Base-by-base conservation (phyloP, 2,888 invertebrate genomes). In the Epinotia bilunana region DNA sequence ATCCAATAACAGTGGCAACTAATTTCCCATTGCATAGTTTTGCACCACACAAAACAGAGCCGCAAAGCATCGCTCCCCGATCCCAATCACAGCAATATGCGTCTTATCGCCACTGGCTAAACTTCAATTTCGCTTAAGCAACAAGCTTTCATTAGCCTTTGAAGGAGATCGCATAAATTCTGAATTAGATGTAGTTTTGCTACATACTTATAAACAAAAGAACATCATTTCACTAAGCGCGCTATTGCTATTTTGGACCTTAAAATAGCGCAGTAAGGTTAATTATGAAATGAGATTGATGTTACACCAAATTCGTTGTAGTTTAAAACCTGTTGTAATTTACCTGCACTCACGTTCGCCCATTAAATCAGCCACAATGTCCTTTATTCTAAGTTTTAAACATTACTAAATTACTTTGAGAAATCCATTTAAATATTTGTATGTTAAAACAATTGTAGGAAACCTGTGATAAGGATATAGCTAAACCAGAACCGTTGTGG, bases 71-170 rank as follows among this genome's bases (percentile, higher is more conserved):
- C 77, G 23, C 33, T 68, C 72, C 61, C 65, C 67, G 63, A 73
- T 62, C 76, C 77, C 76, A 81, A 83, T 80, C 82, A 82, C 83
- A 81, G 86, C 82, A 87, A 86, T 83, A 82, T 85, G 84, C 81
- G 81, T 82, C 84, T 83, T 86, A 82, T 81, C 78, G 77, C 80
- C 53, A 11, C 11, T 11, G 9, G 49, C 49, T 74, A 74, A 60
- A 49, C 58, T 43, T 49, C 53, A 23, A 58, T 65, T 70, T 64
- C 60, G 33, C 58, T 39, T 49, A 33, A 49, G 20, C 28, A 33
- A 23, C 58, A n/a, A 5, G 53, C 58, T 70, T 74, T 74, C 74
- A 74, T 74, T 74, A 74, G 39, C 58, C 64, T 39, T 63, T 58
- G n/a, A 39, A 58, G 70, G 53, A 69, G 63, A 74, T 70, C 74